Base-by-base conservation (phyloP, 2,113 vertebrate genomes). In the Varanus komodoensis region DNA sequence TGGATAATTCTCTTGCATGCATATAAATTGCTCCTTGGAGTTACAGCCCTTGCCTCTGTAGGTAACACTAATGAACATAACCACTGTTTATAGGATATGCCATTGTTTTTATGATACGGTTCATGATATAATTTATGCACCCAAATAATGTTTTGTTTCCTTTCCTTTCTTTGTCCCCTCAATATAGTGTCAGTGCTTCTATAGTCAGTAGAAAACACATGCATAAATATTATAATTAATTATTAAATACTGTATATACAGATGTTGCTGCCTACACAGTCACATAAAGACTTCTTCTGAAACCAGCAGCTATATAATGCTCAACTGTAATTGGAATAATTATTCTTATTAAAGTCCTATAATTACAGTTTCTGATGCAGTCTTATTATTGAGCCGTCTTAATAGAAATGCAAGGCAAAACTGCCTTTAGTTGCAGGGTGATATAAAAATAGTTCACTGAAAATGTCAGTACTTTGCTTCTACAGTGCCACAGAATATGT, bases 371-470 rank as follows among this genome's bases (percentile, higher is more conserved):
- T 12, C 73, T 69, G 8, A 38, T 71, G 27, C 32, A 32, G 4
- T 82, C 32, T 77, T 92, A 79, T 75, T 80, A 64, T 71, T 91
- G 86, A 88, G 86, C 25, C 25, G 74, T 8, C 2, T 74, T 89
- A 83, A 69, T n/a, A 81, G 64, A 93, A 94, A 86, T 73, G 5
- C 67, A 90, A 86, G 25, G 23, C 57, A 61, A 81, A 82, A 54
- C 27, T 86, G 38, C 4, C 0, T 78, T 90, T 84, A 50, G 6
- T 85, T 0, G 0, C 69, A 67, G 52, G 5, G 74, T 91, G 80
- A 71, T 89, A 7, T 69, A 64, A 87, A 78, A 77, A 69, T 73
- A 68, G 61, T 29, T 38, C 32, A 19, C 68, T n/a, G 38, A 71
- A 17, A 50, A 82, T n/a, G 14, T 88, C 12, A 87, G 23, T 77